Base-by-base conservation (phyloP, 2,113 vertebrate genomes). In the Pygoscelis antarcticus region DNA sequence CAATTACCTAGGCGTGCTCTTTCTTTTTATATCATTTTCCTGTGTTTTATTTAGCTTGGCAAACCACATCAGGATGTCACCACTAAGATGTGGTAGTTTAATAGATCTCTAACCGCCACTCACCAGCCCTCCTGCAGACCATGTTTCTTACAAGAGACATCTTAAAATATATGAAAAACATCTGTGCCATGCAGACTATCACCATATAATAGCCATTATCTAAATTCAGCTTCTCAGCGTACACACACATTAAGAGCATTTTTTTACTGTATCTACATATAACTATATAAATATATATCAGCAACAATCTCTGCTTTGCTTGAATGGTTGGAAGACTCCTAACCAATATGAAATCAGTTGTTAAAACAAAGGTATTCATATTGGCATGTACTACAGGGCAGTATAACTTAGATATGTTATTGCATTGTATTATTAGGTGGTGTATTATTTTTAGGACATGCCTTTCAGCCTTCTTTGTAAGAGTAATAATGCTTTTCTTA, bases 11-110 rank as follows among this genome's bases (percentile, higher is more conserved):
- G 97, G 94, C 83, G 30, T 94, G 93, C 89, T 96, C 96, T 96
- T 96, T 95, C 95, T 97, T 97, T 98, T 94, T 97, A 89, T 97
- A 97, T 96, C 51, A 57, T 75, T 86, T 98, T 96, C 90, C 98
- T 96, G 96, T 69, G 96, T 97, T 97, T 98, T 98, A 96, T 98
- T 98, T 98, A 98, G 97, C 93, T 97, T 94, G 72, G 66, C 97
- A 92, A 98, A 98, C 97, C 97, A 97, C 97, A 97, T 62, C 93
- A 92, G 88, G 91, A 96, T 98, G 97, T 90, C 92, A 94, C 95
- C 92, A 88, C 90, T 26, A 30, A 55, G 54, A 87, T 72, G 81
- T 83, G 66, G 96, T 44, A 90, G 78, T 96, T 97, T 97, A 96
- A 93, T 70, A 98, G 95, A 94, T 90, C 82, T 92, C 95, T 97